These are phyloP conservation scores for Portevinia maculata DNA, from an alignment of 2,888 invertebrate genomes.

Conservation along the genomic window DNA sequence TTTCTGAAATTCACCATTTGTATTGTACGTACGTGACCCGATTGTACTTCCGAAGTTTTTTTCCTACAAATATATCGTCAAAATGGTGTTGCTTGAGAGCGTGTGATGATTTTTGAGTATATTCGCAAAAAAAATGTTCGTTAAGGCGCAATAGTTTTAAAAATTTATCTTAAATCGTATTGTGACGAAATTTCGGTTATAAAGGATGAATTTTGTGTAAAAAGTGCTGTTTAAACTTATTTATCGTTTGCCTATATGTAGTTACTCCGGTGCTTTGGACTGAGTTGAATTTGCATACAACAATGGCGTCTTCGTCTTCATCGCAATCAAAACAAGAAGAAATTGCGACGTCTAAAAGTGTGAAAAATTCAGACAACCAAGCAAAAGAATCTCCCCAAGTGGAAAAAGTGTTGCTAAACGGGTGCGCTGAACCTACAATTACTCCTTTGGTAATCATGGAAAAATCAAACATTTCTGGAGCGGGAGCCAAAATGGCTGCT, in stretches of 20 bases:
- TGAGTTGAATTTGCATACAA: constrained; percentile 74
- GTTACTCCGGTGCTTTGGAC: constrained; percentile 69
- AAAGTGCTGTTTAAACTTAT: constrained; percentile 68
- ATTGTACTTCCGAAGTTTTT: constrained; percentile 72
- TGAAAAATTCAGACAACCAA: constrained; percentile 42
- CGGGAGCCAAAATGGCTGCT: constrained; percentile 74
- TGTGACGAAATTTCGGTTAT: constrained; percentile 41
- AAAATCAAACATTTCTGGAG: constrained; percentile 71
- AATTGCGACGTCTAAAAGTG: constrained; percentile 63
- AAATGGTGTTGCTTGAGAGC: constrained; percentile 73
- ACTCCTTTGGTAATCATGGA: constrained; percentile 56
- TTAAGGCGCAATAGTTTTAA: constrained; percentile 55
- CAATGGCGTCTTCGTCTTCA: constrained; percentile 71
- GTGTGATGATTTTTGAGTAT: constrained; percentile 63
- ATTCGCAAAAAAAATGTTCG: constrained; percentile 54
- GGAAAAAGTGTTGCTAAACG: constrained; percentile 60
- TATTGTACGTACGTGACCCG: constrained; percentile 74
- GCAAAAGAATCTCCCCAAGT: constrained; percentile 53
- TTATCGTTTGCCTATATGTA: constrained; percentile 72
- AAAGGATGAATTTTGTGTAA: constrained; percentile 64
- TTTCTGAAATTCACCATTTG: constrained; percentile 63
- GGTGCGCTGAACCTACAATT: constrained; percentile 42
- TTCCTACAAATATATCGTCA: constrained; percentile 64
- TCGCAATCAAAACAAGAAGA: constrained; percentile 73
- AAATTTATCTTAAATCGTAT: constrained; percentile 38